Conservation (phyloP, 1,140 invertebrate genomes). For the Babylonia areolata region DNA sequence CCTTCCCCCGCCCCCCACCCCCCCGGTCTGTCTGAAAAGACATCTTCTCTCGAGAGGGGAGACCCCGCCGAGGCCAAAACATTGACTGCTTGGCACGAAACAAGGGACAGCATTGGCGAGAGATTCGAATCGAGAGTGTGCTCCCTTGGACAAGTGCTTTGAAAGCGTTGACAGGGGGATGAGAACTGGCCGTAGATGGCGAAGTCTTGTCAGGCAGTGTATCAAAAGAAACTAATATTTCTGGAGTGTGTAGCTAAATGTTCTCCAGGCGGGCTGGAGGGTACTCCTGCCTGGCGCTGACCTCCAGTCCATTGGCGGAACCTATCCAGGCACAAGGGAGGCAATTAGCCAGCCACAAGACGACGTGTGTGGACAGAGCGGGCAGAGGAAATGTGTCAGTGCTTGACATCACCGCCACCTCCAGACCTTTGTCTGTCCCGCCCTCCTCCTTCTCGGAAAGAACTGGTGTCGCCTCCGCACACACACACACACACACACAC, state of each 20-base stretch:
- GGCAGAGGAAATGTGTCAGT: not conserved
- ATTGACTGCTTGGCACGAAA: constrained; percentile 8
- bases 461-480: not conserved
- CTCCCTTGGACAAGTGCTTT: constrained; percentile 19
- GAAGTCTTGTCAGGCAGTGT: constrained; percentile 28
- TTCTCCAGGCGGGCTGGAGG: constrained; percentile 21
- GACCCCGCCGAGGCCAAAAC: constrained; percentile 7
- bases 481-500: not conserved
- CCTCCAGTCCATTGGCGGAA: not conserved
- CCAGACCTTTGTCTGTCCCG: not conserved
- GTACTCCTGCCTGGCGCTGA: constrained; percentile 1
- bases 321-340: not conserved
- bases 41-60: not conserved
- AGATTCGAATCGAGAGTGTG: constrained; percentile 14
- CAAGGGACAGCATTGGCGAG: not conserved
- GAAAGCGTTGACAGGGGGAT: not conserved
- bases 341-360: constrained; percentile 5
- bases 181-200: constrained; percentile 30
- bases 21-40: constrained; percentile 12
- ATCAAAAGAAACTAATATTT: constrained; percentile 44
- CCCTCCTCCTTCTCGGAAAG: not conserved
- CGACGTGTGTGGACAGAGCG: not conserved
- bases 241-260: constrained; percentile 41
- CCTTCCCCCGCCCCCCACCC: not conserved
- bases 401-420: not conserved